These are phyloP conservation scores for Falco biarmicus DNA, from an alignment of 2,797 vertebrate genomes.

Conservation along the genomic window DNA sequence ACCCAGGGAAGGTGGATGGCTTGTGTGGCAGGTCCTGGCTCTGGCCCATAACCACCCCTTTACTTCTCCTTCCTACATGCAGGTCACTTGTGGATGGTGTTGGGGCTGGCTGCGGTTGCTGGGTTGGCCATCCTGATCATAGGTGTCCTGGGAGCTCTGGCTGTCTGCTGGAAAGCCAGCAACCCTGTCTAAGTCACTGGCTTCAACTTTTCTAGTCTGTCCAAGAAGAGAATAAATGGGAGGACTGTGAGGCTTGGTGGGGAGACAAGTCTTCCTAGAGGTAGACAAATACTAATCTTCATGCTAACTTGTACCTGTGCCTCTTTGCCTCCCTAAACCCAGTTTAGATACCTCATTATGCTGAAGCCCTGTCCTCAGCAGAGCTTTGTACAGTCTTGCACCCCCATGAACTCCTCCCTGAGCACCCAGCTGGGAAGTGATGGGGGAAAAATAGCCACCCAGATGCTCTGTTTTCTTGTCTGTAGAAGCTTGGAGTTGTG, in stretches of 20 bases:
- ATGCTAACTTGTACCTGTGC: not conserved
- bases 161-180: not conserved
- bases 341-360: accelerated
- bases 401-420: not conserved
- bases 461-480: not conserved
- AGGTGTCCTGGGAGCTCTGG: not conserved
- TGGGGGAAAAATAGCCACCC: too few species aligned
- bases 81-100: not conserved
- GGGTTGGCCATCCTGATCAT: not conserved
- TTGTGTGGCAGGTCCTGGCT: not conserved
- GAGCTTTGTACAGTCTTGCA: not conserved
- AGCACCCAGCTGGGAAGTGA: not conserved
- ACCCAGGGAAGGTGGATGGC: too few species aligned
- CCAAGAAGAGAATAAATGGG: not conserved
- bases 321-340: not conserved
- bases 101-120: not conserved
- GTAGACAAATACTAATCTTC: not conserved
- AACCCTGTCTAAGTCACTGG: not conserved
- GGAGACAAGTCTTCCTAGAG: not conserved
- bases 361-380: not conserved
- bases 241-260: too few species aligned
- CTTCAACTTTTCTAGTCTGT: not conserved
- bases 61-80: not conserved
- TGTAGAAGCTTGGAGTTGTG: not conserved
- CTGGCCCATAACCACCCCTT: not conserved